These are phyloP conservation scores for Chelmon rostratus DNA, from an alignment of 2,797 vertebrate species.

Conservation along the genomic window DNA sequence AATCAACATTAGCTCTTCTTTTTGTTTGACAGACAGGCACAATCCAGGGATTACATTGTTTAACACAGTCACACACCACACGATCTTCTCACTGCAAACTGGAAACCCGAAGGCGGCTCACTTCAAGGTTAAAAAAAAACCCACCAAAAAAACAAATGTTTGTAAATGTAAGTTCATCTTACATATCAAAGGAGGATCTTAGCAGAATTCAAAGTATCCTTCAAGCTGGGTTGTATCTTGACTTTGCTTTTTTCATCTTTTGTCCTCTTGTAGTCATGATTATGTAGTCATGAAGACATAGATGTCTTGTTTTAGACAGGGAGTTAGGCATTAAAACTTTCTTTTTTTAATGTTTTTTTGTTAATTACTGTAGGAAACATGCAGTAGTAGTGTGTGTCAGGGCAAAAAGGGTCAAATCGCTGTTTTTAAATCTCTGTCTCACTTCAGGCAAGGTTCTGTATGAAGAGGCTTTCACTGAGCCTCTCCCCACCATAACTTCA, in stretches of 20 bases:
- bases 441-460: not conserved
- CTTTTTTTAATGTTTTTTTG: constrained; percentile 3
- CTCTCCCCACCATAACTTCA: constrained; percentile 30
- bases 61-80: constrained; percentile 18
- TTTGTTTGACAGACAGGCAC: constrained; percentile 37
- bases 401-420: constrained; percentile 11
- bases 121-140: constrained; percentile 13
- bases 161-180: constrained; percentile 43
- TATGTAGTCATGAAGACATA: not conserved
- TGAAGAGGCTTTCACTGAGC: constrained; percentile 27
- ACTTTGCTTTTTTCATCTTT: constrained; percentile 2
- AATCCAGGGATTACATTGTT: constrained; percentile 42
- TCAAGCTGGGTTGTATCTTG: constrained; percentile 10
- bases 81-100: constrained; percentile 34
- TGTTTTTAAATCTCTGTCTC: constrained; percentile 14
- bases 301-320: too few species aligned
- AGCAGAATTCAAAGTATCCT: constrained; percentile 14
- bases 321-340: not conserved
- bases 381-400: not conserved
- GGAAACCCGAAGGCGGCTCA: constrained; percentile 43
- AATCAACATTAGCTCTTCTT: constrained; percentile 34
- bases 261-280: not conserved
- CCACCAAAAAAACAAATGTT: not conserved
- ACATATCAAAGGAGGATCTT: constrained; percentile 40
- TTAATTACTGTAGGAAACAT: not conserved